Evolutionary conservation across 2,888 invertebrate genomes (phyloP).

Genomic region (Punctoribates punctum): DNA sequence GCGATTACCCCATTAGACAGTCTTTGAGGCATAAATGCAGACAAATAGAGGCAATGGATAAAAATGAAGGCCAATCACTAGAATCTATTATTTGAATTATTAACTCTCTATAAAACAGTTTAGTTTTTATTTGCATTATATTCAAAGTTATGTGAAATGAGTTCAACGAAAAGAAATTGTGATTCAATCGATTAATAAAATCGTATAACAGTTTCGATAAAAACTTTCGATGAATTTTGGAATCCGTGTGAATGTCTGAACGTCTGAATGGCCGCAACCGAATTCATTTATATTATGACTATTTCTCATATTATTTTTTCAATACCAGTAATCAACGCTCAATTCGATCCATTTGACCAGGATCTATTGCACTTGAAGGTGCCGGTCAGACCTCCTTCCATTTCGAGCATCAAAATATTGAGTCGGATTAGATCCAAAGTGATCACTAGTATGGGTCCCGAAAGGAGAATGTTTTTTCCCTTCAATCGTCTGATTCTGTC

Average conservation of each 20-base stretch:
- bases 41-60: background rate
- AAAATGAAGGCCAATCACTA: background rate
- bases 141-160: no score
- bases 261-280: background rate
- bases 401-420: background rate
- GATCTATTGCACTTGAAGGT: background rate
- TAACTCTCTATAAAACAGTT: background rate
- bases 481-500: conserved; percentile 43
- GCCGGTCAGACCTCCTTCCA: conserved; percentile 8
- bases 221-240: background rate
- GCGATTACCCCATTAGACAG: conserved; percentile 9
- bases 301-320: background rate
- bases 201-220: no score
- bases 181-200: no score
- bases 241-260: background rate
- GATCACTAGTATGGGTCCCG: conserved; percentile 22
- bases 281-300: background rate
- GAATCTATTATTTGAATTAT: background rate
- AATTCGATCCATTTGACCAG: background rate
- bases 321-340: background rate
- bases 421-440: conserved; percentile 3
- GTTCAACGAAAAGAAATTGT: no score
- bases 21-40: conserved; percentile 16
- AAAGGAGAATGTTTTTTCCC: conserved; percentile 43
- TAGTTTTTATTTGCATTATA: conserved; percentile 8